These are phyloP conservation scores for Dasypolia templi DNA, from an alignment of 2,888 invertebrate genomes.

Conservation along the genomic window DNA sequence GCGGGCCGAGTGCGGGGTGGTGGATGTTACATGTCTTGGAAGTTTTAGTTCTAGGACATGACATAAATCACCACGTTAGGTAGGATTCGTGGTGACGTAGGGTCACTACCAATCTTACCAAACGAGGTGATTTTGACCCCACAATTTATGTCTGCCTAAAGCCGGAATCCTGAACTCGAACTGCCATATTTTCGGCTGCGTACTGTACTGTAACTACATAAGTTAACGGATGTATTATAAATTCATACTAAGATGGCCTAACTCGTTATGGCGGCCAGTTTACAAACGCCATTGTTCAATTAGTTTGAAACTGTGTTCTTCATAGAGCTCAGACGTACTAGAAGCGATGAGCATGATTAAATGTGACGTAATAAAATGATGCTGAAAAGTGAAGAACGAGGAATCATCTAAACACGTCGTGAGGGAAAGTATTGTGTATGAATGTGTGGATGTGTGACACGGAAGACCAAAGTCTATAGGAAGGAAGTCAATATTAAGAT, in stretches of 20 bases:
- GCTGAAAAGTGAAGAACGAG: too few species aligned
- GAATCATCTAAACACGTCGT: too few species aligned
- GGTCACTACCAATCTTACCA: too few species aligned
- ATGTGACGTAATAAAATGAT: neutral
- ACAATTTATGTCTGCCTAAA: too few species aligned
- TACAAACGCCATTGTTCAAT: conserved; percentile 46
- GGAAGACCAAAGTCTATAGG: too few species aligned
- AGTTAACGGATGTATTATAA: conserved; percentile 38
- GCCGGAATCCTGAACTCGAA: too few species aligned
- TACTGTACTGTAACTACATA: conserved; percentile 9
- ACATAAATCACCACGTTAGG: neutral
- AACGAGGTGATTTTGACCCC: too few species aligned
- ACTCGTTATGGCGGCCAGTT: conserved; percentile 38
- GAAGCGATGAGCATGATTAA: conserved; percentile 10
- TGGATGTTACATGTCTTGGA: neutral
- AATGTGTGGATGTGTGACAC: too few species aligned
- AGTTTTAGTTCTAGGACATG: neutral
- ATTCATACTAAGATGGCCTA: conserved; percentile 47
- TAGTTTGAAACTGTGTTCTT: conserved; percentile 45
- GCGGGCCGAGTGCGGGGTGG: neutral
- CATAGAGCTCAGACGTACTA: conserved; percentile 3
- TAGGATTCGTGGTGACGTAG: neutral
- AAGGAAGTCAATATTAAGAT: too few species aligned
- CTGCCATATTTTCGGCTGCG: neutral
- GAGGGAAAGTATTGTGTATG: too few species aligned